Percentiles rank a stretch among this genome's conserved stretches.
Evolutionary conservation across 2,113 vertebrate species (phyloP).

Genomic region (Pseudorhombus dupliciocellatus): DNA sequence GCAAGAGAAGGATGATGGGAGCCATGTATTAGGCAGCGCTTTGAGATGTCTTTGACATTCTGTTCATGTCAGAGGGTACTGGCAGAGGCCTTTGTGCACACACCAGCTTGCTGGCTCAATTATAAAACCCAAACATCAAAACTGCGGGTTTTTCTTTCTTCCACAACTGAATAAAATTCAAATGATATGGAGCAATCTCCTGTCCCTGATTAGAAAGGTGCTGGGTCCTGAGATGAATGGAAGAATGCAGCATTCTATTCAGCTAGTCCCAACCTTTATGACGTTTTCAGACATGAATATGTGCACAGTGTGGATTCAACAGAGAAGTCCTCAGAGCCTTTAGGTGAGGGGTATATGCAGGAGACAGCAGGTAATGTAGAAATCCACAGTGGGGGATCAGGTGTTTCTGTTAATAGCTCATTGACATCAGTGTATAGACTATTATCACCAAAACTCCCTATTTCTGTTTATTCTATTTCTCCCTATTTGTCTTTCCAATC

Average conservation of each 20-base stretch:
- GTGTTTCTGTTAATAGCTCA: too few species aligned
- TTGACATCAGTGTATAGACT: too few species aligned
- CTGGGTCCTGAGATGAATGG: slow-evolving; percentile 22
- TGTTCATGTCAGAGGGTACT: slow-evolving; percentile 38
- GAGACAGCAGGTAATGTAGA: too few species aligned
- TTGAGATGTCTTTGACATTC: slow-evolving; percentile 49
- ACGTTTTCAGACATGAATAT: neutral
- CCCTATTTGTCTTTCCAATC: too few species aligned
- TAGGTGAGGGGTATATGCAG: neutral
- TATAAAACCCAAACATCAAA: slow-evolving; percentile 59
- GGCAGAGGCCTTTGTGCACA: slow-evolving; percentile 38
- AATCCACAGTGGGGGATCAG: too few species aligned
- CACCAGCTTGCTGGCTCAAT: slow-evolving; percentile 35
- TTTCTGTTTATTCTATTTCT: too few species aligned
- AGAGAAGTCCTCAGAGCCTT: neutral
- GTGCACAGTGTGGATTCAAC: neutral
- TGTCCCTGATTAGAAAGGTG: slow-evolving; percentile 31
- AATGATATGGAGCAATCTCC: slow-evolving; percentile 48
- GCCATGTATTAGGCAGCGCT: slow-evolving; percentile 36
- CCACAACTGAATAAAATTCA: slow-evolving; percentile 42
- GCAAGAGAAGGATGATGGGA: slow-evolving; percentile 38
- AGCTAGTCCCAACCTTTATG: slow-evolving; percentile 22
- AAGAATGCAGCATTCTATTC: slow-evolving; percentile 35
- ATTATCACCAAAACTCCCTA: too few species aligned
- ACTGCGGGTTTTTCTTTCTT: slow-evolving; percentile 23